Percentiles rank a stretch among this genome's conserved stretches.
Conservation (phyloP, 2,888 invertebrate genomes). For the Alloplasta piceator region DNA sequence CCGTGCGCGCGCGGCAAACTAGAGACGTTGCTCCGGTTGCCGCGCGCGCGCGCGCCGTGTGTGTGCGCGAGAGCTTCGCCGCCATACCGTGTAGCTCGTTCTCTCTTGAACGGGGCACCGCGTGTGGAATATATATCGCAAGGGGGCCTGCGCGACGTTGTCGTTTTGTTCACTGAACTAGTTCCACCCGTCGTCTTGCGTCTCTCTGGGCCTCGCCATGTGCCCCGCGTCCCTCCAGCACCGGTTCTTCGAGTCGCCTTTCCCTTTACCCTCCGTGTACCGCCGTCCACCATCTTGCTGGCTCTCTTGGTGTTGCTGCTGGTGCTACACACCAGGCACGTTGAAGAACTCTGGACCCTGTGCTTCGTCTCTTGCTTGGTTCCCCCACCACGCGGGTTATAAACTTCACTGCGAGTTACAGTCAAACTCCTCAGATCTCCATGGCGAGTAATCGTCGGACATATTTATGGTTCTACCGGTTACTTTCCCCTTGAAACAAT, state of each 20-base stretch:
- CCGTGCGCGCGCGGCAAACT: conserved; percentile 39
- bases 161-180: conserved; percentile 83
- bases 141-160: conserved; percentile 69
- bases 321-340: too few relatives aligned
- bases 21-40: conserved; percentile 51
- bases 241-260: conserved; percentile 66
- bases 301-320: too few relatives aligned
- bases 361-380: conserved; percentile 57
- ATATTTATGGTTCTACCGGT: too few relatives aligned
- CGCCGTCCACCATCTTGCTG: too few relatives aligned
- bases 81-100: too few relatives aligned
- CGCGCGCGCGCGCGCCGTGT: conserved; percentile 1
- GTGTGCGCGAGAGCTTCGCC: background rate
- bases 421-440: conserved; percentile 34
- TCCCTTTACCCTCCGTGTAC: conserved; percentile 64
- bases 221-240: conserved; percentile 55
- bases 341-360: conserved; percentile 36
- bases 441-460: too few relatives aligned
- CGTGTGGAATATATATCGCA: conserved; percentile 58
- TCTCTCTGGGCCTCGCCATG: conserved; percentile 65
- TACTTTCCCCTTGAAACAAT: too few relatives aligned
- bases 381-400: conserved; percentile 22
- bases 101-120: background rate
- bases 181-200: conserved; percentile 78
- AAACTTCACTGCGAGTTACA: conserved; percentile 19